A percentile compares a stretch with the other conserved stretches of the same genome.
Evolutionary conservation across 2,888 invertebrate species (phyloP).

Genomic region (Parapristionchus giblindavisi): DNA sequence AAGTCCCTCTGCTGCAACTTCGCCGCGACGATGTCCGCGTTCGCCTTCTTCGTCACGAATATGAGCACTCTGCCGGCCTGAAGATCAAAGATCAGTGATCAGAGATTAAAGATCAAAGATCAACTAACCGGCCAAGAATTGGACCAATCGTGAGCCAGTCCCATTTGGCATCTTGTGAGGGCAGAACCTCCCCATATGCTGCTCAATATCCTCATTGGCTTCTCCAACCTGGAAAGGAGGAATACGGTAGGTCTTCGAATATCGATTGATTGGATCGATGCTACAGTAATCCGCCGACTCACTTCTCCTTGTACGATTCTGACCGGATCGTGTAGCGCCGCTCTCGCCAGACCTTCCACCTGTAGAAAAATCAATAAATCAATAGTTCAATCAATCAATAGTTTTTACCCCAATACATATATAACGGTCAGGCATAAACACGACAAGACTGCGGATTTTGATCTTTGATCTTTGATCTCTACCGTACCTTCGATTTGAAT

Average conservation of each 20-base stretch:
- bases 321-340: slow-evolving; percentile 91
- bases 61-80: slow-evolving; percentile 87
- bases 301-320: slow-evolving; percentile 84
- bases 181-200: slow-evolving; percentile 78
- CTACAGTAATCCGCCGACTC: slow-evolving; percentile 89
- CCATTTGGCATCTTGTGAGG: slow-evolving; percentile 83
- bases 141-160: slow-evolving; percentile 91
- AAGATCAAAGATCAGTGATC: not conserved
- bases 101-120: not conserved
- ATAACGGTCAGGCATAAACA: no score
- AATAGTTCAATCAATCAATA: not conserved
- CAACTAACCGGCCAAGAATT: slow-evolving; percentile 80
- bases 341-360: slow-evolving; percentile 87
- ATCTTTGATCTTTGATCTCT: no score
- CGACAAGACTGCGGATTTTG: no score
- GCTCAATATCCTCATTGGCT: slow-evolving; percentile 91
- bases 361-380: not conserved
- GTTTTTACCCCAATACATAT: no score
- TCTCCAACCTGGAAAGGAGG: slow-evolving; percentile 26
- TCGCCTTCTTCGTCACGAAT: slow-evolving; percentile 95
- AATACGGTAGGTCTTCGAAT: no score
- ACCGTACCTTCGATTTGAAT: slow-evolving; percentile 81
- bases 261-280: slow-evolving; percentile 73
- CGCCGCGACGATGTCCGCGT: slow-evolving; percentile 81
- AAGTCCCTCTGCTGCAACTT: slow-evolving; percentile 47